Percentiles rank a stretch among this genome's conserved stretches.
Evolutionary conservation across 1,140 invertebrate species (phyloP).

Genomic region (Leptinotarsa undecemlineata): DNA sequence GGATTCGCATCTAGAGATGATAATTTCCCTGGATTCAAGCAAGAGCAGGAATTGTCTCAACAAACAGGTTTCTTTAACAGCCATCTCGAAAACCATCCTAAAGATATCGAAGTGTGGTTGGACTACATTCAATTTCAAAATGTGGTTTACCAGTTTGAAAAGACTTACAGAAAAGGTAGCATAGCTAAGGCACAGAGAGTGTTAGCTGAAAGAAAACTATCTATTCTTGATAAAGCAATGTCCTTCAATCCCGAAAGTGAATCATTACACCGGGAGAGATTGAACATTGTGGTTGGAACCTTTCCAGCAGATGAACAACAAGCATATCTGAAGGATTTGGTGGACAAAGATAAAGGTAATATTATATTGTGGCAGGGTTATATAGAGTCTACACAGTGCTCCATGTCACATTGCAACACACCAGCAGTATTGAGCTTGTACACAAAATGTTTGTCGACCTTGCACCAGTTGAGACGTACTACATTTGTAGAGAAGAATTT

Average conservation of each 20-base stretch:
- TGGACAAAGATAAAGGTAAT: slow-evolving; percentile 61
- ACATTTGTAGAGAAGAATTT: slow-evolving; percentile 46
- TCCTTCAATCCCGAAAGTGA: slow-evolving; percentile 57
- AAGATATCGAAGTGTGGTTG: slow-evolving; percentile 60
- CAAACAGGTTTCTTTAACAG: slow-evolving; percentile 60
- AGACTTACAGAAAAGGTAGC: slow-evolving; percentile 51
- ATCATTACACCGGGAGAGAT: slow-evolving; percentile 57
- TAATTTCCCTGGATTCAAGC: slow-evolving; percentile 45
- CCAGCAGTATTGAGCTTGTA: slow-evolving; percentile 62
- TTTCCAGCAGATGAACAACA: slow-evolving; percentile 63
- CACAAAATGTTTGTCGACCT: slow-evolving; percentile 59
- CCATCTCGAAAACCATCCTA: slow-evolving; percentile 57
- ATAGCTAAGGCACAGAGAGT: slow-evolving; percentile 54
- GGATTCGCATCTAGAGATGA: slow-evolving; percentile 38
- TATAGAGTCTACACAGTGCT: slow-evolving; percentile 62
- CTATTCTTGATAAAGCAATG: slow-evolving; percentile 63
- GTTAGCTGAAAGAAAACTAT: slow-evolving; percentile 60
- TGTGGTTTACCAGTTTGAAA: slow-evolving; percentile 54
- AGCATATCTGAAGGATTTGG: slow-evolving; percentile 49
- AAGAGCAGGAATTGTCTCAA: slow-evolving; percentile 57
- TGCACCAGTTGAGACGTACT: slow-evolving; percentile 56
- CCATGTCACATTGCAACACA: slow-evolving; percentile 64
- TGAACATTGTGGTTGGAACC: slow-evolving; percentile 58
- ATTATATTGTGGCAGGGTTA: slow-evolving; percentile 63
- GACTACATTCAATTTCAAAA: slow-evolving; percentile 65